phyloP scores from a whole-genome alignment of 2,888 invertebrate genomes.

The Eutolmus rufibarbis region DNA sequence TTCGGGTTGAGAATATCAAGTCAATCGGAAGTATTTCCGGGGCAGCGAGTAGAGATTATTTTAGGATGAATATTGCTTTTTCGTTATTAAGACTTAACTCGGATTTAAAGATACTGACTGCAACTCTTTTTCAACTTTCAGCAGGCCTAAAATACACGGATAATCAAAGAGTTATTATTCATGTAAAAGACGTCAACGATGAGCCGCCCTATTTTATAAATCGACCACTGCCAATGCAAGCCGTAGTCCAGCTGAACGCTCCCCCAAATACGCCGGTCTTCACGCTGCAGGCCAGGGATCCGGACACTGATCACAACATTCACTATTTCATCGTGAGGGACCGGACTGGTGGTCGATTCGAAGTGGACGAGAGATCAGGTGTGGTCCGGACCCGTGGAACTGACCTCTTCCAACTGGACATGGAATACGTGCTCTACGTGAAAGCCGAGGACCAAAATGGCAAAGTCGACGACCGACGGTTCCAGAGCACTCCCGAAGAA shows the following conservation, averaged over 20 bases:
- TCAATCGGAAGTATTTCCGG: background rate
- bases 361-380: conserved; percentile 89
- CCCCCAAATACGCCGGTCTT: conserved; percentile 95
- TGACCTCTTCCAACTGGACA: conserved; percentile 91
- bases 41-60: background rate
- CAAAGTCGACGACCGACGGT: conserved; percentile 86
- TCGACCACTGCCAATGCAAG: conserved; percentile 95
- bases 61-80: background rate
- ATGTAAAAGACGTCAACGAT: conserved; percentile 95
- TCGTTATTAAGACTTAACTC: background rate
- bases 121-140: conserved; percentile 51
- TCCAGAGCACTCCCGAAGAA: conserved; percentile 91
- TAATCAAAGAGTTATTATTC: conserved; percentile 93
- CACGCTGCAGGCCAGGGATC: conserved; percentile 96
- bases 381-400: conserved; percentile 91
- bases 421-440: conserved; percentile 95
- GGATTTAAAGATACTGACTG: background rate
- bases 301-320: conserved; percentile 94
- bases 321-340: conserved; percentile 96
- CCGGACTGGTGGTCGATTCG: conserved; percentile 79
- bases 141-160: conserved; percentile 76
- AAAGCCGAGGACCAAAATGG: conserved; percentile 96
- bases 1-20: background rate
- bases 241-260: conserved; percentile 94
- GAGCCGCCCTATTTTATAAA: conserved; percentile 97